Evolutionary conservation across 1,140 invertebrate genomes (phyloP).

Genomic region (Trachelipus rathkii): DNA sequence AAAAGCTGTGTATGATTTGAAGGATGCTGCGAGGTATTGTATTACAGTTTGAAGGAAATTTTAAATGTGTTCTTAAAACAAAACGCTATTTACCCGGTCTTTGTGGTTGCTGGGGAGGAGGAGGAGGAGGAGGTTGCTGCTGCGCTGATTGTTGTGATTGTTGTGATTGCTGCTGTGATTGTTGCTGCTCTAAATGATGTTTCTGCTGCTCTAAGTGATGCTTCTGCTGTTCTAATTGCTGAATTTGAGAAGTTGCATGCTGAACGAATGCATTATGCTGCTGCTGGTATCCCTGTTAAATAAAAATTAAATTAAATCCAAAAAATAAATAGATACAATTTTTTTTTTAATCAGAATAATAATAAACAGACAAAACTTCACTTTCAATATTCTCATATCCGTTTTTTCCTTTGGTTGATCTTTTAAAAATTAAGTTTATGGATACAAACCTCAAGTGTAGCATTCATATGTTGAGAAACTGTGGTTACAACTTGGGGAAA

Average conservation of each 20-base stretch:
- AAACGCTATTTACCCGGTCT: background rate
- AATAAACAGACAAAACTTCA: too few species aligned
- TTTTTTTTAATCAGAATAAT: too few species aligned
- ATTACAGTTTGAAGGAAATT: too few species aligned
- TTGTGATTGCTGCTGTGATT: slow-evolving; percentile 29
- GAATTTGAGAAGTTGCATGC: slow-evolving; percentile 67
- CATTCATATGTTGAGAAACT: slow-evolving; percentile 43
- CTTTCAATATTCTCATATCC: too few species aligned
- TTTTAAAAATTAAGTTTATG: background rate
- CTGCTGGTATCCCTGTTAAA: slow-evolving; percentile 66
- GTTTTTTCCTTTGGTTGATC: too few species aligned
- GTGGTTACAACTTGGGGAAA: slow-evolving; percentile 45
- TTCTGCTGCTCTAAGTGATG: slow-evolving; percentile 61
- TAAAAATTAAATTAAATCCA: background rate
- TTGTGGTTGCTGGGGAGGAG: background rate
- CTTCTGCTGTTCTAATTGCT: slow-evolving; percentile 80
- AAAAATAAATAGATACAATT: background rate
- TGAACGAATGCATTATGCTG: slow-evolving; percentile 92
- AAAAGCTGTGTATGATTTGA: too few species aligned
- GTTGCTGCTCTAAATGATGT: slow-evolving; percentile 41
- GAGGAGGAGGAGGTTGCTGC: slow-evolving; percentile 29
- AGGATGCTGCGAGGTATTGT: too few species aligned
- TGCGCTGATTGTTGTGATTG: slow-evolving; percentile 31
- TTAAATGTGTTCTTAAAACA: too few species aligned
- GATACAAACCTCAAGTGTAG: slow-evolving; percentile 38